A percentile compares a stretch with the other conserved stretches of the same genome.
Conservation (phyloP, 2,113 vertebrate genomes). For the Odontophorus gujanensis region DNA sequence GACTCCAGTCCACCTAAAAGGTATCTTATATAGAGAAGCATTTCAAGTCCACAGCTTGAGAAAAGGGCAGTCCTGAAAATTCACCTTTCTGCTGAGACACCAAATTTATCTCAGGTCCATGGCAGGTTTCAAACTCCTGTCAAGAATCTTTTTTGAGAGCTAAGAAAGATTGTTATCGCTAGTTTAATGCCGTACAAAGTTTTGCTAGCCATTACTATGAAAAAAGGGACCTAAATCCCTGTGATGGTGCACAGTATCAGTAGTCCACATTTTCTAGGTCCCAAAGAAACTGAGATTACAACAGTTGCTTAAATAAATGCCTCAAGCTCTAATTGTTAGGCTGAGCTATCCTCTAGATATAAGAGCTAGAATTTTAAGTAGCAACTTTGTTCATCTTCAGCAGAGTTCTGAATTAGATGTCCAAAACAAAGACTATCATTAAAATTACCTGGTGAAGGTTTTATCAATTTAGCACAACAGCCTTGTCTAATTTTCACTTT, state of each 20-base stretch:
- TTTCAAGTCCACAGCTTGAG: not conserved
- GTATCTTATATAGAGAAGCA: not conserved
- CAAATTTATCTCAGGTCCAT: not conserved
- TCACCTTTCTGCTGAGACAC: not conserved
- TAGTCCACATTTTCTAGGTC: not conserved
- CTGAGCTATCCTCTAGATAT: not conserved
- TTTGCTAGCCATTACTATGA: not conserved
- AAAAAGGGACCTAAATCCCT: not conserved
- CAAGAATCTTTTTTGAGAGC: not conserved
- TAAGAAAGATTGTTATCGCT: not conserved
- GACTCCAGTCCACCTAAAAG: not conserved
- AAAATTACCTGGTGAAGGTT: not conserved
- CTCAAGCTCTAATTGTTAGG: not conserved
- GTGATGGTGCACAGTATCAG: not conserved
- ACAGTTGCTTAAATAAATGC: not conserved
- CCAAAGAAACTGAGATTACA: not conserved
- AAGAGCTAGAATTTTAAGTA: not conserved
- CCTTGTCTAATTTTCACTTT: not conserved
- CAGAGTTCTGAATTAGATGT: not conserved
- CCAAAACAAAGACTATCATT: not conserved
- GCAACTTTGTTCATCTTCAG: not conserved
- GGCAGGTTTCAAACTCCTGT: not conserved
- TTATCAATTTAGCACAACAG: not conserved
- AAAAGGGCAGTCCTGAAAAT: not conserved
- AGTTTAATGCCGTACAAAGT: not conserved